Base-by-base conservation (phyloP, 2,888 invertebrate species). In the Deilephila elpenor region DNA sequence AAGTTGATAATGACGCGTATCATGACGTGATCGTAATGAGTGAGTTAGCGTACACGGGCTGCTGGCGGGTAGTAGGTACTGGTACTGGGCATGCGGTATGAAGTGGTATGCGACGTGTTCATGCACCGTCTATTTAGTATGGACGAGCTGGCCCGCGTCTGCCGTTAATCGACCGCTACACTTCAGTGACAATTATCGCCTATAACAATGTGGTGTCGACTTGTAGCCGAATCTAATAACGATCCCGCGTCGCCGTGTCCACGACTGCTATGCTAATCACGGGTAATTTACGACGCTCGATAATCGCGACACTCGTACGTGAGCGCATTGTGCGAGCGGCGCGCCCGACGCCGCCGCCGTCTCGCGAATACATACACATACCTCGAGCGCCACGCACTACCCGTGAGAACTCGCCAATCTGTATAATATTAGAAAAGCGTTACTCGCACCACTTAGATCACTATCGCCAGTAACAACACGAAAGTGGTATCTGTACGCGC, bases 131-230 rank as follows among this genome's bases (percentile, higher is more conserved):
- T 86, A 82, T 83, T 93, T 91, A 89, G 86, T 91, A 90, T 90
- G 91, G 87, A 84, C 83, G 82, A 81, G 86, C 78, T 78, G 77
- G 79, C 77, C 75, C 78, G 79, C 82, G 84, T 83, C 88, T 87
- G 90, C 93, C 93, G 93, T 94, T 93, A 93, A 93, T 92, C 93
- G 93, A 89, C 90, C 92, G 91, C 90, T 89, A 91, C 91, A 90
- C 85, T 89, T 89, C 84, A 85, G 85, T 82, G 88, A 91, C 92
- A 93, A 94, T 94, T 93, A 93, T 91, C 89, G 89, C 88, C 90
- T 92, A 92, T 92, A 93, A 91, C 89, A 86, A 91, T 87, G 89
- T 86, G 84, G 83, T 86, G 90, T 88, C 83, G 86, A 80, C 82
- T 86, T 89, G 90, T 88, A 89, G 85, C 88, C 90, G 89, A 92